Base-by-base conservation (phyloP, 92 coral and sea anemone genomes). In the Palythoa grandis region DNA sequence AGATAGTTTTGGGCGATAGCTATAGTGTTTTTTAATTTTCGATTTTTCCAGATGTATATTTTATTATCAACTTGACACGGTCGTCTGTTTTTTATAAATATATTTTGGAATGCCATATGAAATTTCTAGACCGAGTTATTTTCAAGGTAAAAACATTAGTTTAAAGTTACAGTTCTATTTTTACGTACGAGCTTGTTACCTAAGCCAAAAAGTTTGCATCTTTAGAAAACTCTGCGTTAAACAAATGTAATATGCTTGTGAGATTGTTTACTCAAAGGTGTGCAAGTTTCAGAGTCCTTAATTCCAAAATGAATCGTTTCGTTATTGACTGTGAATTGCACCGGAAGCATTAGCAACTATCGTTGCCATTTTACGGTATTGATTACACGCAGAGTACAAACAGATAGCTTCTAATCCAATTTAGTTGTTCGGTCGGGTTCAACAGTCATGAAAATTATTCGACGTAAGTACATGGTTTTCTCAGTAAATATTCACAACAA, bases 151-250 rank as follows among this genome's bases (percentile, higher is more conserved):
- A 52, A 66, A 48, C 74, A 40, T 40, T 16, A 47, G 85, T 80
- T 80, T 80, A 65, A 66, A 80, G 60, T 80, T 80, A 80, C 85
- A 80, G 5, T 78, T 67, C 74, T 80, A 80, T 80, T 80, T 80
- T 37, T 43, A 66, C 65, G n/a, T 48, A 24, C 19, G 65, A 58
- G 20, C 2, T 58, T 29, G 35, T 29, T 29, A 29, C 35, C 1
- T 29, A 29, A 29, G 35, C 35, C 35, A 29, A 29, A 1, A 29
- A 29, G 35, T 29, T 29, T 29, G 35, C 35, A 29, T 1, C 35
- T 29, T 29, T 29, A 1, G 35, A 29, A 29, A 29, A 1, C 35
- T 29, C 35, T 29, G 35, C 35, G 1, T 29, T 29, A 29, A 29
- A 29, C 35, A 29, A 29, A 29, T 29, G 5, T 58, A 14, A 58